Evolutionary conservation across 2,797 vertebrate species (phyloP).

Genomic region (Acanthiza pusilla): DNA sequence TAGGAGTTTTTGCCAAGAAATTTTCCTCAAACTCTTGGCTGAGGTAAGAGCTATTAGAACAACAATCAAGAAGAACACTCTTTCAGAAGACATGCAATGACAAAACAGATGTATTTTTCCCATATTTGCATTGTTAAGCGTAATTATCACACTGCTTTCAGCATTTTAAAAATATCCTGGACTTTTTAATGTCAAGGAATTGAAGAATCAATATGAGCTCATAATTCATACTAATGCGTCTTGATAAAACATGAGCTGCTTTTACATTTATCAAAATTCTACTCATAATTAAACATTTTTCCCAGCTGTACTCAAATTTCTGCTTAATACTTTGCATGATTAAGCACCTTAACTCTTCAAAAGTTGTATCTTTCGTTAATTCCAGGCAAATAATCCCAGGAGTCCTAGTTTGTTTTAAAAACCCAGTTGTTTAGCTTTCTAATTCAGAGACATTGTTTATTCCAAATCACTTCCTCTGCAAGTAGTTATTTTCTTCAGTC

Average conservation of each 20-base stretch:
- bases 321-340: neutral
- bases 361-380: neutral
- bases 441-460: slow-evolving; percentile 36
- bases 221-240: neutral
- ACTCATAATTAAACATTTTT: neutral
- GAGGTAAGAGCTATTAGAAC: neutral
- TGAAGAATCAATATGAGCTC: neutral
- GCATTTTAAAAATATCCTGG: neutral
- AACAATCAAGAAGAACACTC: neutral
- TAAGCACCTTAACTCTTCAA: neutral
- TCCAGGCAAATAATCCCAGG: neutral
- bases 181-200: neutral
- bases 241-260: neutral
- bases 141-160: neutral
- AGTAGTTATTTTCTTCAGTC: slow-evolving; percentile 51
- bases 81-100: neutral
- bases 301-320: neutral
- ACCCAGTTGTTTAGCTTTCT: slow-evolving; percentile 18
- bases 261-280: slow-evolving; percentile 1
- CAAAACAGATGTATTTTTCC: neutral
- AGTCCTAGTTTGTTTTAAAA: neutral
- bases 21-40: neutral
- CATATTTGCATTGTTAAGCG: neutral
- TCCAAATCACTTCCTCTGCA: slow-evolving; percentile 53
- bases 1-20: neutral